These are phyloP conservation scores for Acleris sparsana DNA, from an alignment of 2,888 invertebrate genomes.

Conservation along the genomic window DNA sequence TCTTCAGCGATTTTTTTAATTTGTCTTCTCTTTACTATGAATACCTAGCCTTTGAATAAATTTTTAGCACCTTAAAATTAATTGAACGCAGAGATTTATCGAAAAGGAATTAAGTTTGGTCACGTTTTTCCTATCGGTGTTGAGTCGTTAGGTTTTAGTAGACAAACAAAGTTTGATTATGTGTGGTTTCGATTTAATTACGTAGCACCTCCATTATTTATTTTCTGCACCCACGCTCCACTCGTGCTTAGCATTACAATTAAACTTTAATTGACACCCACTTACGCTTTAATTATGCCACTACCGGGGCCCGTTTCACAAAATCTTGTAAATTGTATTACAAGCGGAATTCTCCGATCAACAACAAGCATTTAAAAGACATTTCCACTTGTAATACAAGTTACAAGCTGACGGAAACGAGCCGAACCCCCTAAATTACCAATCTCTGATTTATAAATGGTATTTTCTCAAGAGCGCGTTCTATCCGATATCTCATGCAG, in stretches of 20 bases:
- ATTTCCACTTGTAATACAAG: no score
- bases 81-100: background rate
- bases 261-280: background rate
- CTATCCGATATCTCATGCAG: background rate
- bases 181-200: background rate
- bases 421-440: no score
- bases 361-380: no score
- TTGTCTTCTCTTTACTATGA: no score
- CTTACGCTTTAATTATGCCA: background rate
- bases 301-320: no score
- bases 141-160: background rate
- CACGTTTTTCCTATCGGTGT: background rate
- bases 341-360: no score
- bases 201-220: constrained; percentile 3
- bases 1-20: no score
- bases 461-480: background rate
- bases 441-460: no score
- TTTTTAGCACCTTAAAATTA: background rate
- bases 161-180: background rate
- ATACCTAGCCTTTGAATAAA: no score
- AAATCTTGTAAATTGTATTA: no score
- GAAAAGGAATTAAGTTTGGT: background rate
- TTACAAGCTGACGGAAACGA: no score
- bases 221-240: constrained; percentile 11
- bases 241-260: constrained; percentile 9